Evolutionary conservation across 2,888 invertebrate genomes (phyloP), one percentile per base, ranked within the genome.

Genomic region (Melinopterus prodromus): DNA sequence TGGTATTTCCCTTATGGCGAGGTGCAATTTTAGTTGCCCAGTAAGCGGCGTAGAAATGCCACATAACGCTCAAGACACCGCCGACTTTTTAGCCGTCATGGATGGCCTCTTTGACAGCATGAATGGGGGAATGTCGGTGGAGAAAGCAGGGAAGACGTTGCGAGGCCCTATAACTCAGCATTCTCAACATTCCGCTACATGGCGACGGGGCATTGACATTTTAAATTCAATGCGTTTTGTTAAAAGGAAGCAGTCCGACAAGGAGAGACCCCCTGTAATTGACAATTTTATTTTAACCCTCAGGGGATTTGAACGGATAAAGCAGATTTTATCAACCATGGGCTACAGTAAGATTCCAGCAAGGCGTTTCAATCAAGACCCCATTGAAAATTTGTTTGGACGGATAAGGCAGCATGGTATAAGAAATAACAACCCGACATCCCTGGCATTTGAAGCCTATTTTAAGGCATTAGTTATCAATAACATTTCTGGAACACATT

Each of bases 71-170:
- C 26, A 69, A 16, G 78, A 38, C 14, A 78, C 75, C 16, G 78
- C 78, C 1, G 37, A 72, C 16, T 14, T 74, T 38, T 69, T 72
- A 6, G 15, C 14, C 36, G 53, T 72, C 14, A 14, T 78, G 14
- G 77, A 77, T 15, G 16, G 70, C 6, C n/a, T 77, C 7, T 77
- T 77, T 16, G 77, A 77, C 16, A 77, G 77, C 15, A 70, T 77
- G 6, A 77, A 77, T 77, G 77, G 69, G 6, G 69, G 53, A 6
- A n/a, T 69, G 26, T 26, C 26, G 26, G 26, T 26, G 26, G 26
- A 3, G 26, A 26, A 26, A 26, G 26, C 26, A 7, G 76, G 76
- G 12, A 77, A 77, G 69, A 35, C 14, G 14, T 69, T 77, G 69
- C 4, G 77, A 69, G 38, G 77, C 35, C 53, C 77, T 16, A 3